Evolutionary conservation across 2,888 invertebrate genomes (phyloP).

Genomic region (Athalia cordata): DNA sequence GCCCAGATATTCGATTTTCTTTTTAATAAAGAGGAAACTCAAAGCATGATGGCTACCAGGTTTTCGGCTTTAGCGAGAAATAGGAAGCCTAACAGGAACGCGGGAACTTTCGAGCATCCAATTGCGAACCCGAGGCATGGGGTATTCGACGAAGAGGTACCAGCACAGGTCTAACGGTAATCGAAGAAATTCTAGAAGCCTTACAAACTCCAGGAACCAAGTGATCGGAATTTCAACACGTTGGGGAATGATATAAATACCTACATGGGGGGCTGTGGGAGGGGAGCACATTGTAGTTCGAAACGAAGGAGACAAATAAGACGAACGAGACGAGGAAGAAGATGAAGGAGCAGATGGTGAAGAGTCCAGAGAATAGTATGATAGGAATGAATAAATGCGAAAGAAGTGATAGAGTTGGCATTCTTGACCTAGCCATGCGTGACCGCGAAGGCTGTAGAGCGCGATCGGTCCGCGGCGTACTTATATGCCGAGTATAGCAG

Average conservation of each 20-base stretch:
- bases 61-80: not conserved
- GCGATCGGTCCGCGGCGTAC: slow-evolving; percentile 40
- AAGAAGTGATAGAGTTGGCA: slow-evolving; percentile 45
- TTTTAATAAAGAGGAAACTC: too few species aligned
- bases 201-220: slow-evolving; percentile 38
- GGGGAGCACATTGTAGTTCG: not conserved
- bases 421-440: slow-evolving; percentile 45
- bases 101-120: not conserved
- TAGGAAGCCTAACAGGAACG: not conserved
- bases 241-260: slow-evolving; percentile 14
- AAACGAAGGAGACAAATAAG: not conserved
- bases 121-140: slow-evolving; percentile 7
- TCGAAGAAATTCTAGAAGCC: slow-evolving; percentile 41
- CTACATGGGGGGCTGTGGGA: not conserved
- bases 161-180: slow-evolving; percentile 36
- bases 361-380: not conserved
- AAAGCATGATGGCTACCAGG: too few species aligned
- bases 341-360: not conserved
- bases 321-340: not conserved
- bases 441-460: slow-evolving; percentile 42
- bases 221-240: slow-evolving; percentile 34
- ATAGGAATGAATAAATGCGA: slow-evolving; percentile 3
- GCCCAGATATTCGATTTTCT: too few species aligned
- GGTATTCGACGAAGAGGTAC: not conserved
- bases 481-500: slow-evolving; percentile 3